These are phyloP conservation scores for Anolis apletophallus DNA, from an alignment of 2,797 vertebrate genomes.

Conservation along the genomic window DNA sequence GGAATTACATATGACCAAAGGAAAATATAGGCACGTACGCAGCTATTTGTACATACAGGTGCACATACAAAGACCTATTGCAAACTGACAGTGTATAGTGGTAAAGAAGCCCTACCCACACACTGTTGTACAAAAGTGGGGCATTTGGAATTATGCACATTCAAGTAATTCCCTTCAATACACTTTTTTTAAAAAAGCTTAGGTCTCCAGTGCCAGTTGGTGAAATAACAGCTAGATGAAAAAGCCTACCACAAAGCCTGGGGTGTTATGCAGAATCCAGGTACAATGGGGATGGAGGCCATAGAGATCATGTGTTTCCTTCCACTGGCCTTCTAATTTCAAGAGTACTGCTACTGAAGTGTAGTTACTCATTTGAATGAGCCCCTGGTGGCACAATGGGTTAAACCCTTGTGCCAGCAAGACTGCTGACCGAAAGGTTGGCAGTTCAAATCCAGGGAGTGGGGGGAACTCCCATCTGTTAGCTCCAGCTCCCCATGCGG, in stretches of 20 bases:
- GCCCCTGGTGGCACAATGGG: no score
- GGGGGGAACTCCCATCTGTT: no score
- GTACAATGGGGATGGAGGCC: neutral
- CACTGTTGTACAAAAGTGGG: neutral
- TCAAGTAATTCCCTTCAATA: slow-evolving; percentile 6
- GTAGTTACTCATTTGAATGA: neutral
- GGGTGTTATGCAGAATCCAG: neutral
- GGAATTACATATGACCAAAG: neutral
- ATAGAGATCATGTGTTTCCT: neutral
- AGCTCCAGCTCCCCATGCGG: no score
- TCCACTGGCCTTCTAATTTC: neutral
- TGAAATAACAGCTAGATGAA: neutral
- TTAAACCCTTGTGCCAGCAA: no score
- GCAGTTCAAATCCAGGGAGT: no score
- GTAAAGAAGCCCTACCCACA: neutral
- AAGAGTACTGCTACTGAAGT: neutral
- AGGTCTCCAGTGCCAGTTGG: neutral
- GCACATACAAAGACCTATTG: neutral
- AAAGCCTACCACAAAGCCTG: neutral
- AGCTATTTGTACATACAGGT: neutral
- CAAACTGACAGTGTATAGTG: neutral
- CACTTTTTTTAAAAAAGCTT: neutral
- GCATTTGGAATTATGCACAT: neutral
- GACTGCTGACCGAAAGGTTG: no score
- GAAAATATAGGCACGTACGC: neutral